phyloP scores from a whole-genome alignment of 2,113 vertebrate genomes.

The Salvelinus alpinus region DNA sequence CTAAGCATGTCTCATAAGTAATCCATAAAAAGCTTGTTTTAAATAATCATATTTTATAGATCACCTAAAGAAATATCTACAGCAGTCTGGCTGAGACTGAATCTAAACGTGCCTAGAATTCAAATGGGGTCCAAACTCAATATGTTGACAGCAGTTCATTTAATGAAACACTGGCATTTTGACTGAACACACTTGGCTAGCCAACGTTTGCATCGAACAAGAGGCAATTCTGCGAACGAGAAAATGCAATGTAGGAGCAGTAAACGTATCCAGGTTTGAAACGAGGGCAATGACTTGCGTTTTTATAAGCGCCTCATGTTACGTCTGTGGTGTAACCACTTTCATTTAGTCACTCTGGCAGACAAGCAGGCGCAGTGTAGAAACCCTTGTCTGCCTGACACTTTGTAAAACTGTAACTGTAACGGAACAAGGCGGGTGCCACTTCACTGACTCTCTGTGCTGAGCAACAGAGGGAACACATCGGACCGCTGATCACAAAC shows the following conservation, averaged over 20 bases:
- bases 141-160: conserved; percentile 63
- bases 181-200: conserved; percentile 18
- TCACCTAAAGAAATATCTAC: conserved; percentile 74
- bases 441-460: too few relatives aligned
- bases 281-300: conserved; percentile 15
- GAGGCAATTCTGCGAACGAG: neutral
- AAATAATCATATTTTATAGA: conserved; percentile 81
- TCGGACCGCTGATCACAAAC: too few relatives aligned
- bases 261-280: conserved; percentile 55
- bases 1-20: conserved; percentile 74
- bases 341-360: conserved; percentile 41
- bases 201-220: neutral
- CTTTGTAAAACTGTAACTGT: too few relatives aligned
- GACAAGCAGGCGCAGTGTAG: too few relatives aligned
- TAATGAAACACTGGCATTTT: conserved; percentile 76
- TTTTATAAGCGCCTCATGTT: conserved; percentile 18
- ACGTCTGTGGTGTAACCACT: conserved; percentile 43
- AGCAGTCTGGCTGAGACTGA: conserved; percentile 35
- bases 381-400: too few relatives aligned
- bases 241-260: conserved; percentile 32
- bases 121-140: conserved; percentile 58
- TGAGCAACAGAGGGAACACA: too few relatives aligned
- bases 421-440: too few relatives aligned
- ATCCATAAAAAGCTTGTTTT: conserved; percentile 78
- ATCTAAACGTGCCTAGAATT: conserved; percentile 48